Evolutionary conservation across 2,888 invertebrate species (phyloP), one percentile per base, ranked within the genome.

Genomic region (Plusia festucae): DNA sequence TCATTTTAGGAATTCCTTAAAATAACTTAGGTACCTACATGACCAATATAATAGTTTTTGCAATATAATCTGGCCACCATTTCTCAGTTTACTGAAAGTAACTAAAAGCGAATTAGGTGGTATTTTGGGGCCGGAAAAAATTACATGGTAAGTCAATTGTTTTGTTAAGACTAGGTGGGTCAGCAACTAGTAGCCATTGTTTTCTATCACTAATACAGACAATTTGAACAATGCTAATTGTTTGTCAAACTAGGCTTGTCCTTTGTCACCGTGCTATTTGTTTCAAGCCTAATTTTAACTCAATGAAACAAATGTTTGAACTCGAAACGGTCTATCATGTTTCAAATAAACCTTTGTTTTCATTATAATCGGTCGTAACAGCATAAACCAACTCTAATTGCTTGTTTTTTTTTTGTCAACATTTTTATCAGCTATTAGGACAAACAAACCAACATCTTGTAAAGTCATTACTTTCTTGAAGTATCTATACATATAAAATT

Each of bases 151-250:
- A n/a, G 40, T n/a, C 40, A 40, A 40, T 40, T 40, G n/a, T 40
- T n/a, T n/a, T 40, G 40, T n/a, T 15, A n/a, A 40, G n/a, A 40
- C n/a, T 40, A 40, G 40, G 40, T 6, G 40, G n/a, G n/a, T n/a
- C n/a, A n/a, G n/a, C n/a, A 40, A 15, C 40, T 32, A 32, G 4
- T 15, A 3, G n/a, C n/a, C 40, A 40, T 40, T 40, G 40, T 40
- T 40, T 40, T 40, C 40, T n/a, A 40, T 40, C 13, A 2, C 15
- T 40, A 40, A 6, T n/a, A 40, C 40, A 40, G 40, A 40, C 40
- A 40, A 40, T 40, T 40, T 40, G n/a, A 9, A 40, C 40, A 40
- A 40, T 40, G 40, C 40, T 40, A 40, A 40, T n/a, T 40, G 40
- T 40, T 34, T 40, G 40, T n/a, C 40, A 40, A 40, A 15, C 1